These are phyloP conservation scores for Synchiropus splendidus DNA, from an alignment of 2,113 vertebrate genomes.

Conservation along the genomic window DNA sequence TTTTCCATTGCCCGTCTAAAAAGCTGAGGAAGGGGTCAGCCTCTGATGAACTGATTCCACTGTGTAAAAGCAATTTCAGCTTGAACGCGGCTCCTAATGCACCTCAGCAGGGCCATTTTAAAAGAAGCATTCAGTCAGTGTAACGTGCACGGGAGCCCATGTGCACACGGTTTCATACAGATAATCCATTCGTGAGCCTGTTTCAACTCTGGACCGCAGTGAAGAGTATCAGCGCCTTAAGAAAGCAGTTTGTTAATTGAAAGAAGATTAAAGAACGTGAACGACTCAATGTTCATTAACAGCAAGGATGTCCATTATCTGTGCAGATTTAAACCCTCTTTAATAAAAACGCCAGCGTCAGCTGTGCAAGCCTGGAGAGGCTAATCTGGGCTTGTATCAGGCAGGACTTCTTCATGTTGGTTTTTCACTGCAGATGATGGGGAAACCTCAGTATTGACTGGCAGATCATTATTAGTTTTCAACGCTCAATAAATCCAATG, in stretches of 20 bases:
- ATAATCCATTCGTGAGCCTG: conserved; percentile 6
- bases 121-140: conserved; percentile 3
- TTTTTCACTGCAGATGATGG: no score
- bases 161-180: not conserved
- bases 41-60: conserved; percentile 16
- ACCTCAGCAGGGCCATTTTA: conserved; percentile 10
- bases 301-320: no score
- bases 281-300: no score
- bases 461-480: no score
- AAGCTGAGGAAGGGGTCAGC: conserved; percentile 24
- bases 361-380: no score
- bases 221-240: not conserved
- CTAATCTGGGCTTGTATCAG: no score
- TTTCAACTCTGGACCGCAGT: not conserved
- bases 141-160: not conserved
- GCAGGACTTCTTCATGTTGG: no score
- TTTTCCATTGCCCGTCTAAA: conserved; percentile 4
- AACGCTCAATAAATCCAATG: no score
- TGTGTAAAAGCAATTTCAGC: conserved; percentile 15
- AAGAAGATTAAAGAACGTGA: not conserved
- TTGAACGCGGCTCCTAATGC: conserved; percentile 19
- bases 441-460: no score
- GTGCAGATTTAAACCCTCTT: no score
- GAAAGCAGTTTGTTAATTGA: not conserved
- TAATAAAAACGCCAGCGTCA: no score